Percentiles rank a stretch among this genome's conserved stretches.
phyloP scores from a whole-genome alignment of 1,140 invertebrate species.

The Drosophila aff. region DNA sequence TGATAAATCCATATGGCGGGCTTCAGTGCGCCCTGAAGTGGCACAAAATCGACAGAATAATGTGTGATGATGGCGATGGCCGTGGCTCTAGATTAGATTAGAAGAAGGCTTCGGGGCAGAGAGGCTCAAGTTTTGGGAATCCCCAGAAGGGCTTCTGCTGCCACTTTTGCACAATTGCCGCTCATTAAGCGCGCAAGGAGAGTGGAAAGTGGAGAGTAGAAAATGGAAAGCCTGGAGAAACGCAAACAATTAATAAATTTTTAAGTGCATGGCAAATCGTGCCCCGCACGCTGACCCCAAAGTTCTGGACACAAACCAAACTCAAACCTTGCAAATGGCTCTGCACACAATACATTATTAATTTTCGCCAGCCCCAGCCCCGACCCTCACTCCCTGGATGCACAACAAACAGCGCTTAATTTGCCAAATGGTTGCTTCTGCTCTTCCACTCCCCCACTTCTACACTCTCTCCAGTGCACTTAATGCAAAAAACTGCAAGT shows the following conservation, averaged over 20 bases:
- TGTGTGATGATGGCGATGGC: conserved; percentile 42
- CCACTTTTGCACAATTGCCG: conserved; percentile 60
- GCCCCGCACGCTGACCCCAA: conserved; percentile 59
- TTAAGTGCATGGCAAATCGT: conserved; percentile 75
- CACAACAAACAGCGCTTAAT: conserved; percentile 80
- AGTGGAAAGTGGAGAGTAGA: background rate
- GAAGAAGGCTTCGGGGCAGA: conserved; percentile 22
- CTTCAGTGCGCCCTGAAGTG: conserved; percentile 68
- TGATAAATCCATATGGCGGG: conserved; percentile 67
- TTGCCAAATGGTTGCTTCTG: conserved; percentile 72
- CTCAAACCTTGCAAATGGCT: conserved; percentile 65
- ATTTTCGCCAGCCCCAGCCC: conserved; percentile 45
- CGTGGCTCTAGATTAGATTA: conserved; percentile 56
- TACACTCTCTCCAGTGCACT: conserved; percentile 8
- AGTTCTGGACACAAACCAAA: conserved; percentile 50
- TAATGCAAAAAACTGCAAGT: conserved; percentile 51
- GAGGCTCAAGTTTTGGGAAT: conserved; percentile 17
- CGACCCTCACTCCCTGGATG: conserved; percentile 20
- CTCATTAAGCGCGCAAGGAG: conserved; percentile 44
- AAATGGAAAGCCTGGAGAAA: conserved; percentile 33
- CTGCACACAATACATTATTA: conserved; percentile 81
- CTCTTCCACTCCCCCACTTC: conserved; percentile 22
- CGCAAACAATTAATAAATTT: conserved; percentile 82
- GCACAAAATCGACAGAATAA: conserved; percentile 51
- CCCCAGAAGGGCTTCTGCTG: conserved; percentile 15